A percentile compares a stretch with the other conserved stretches of the same genome.
These are phyloP conservation scores for Monochamus saltuarius DNA, from an alignment of 1,140 invertebrate genomes.

Conservation along the genomic window DNA sequence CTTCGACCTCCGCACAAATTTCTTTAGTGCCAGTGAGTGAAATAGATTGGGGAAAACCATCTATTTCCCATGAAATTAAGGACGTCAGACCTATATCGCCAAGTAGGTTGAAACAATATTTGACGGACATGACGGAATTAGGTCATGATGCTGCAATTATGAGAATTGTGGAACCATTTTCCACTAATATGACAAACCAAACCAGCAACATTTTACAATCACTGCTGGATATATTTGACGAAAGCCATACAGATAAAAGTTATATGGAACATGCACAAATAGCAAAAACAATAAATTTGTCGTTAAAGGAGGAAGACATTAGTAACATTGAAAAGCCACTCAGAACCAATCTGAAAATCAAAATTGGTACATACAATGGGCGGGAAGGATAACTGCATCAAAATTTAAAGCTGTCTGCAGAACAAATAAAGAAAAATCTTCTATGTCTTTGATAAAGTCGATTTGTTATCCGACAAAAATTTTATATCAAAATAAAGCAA, in stretches of 20 bases:
- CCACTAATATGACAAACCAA: not conserved
- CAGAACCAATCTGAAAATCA: conserved; percentile 1
- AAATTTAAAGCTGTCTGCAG: conserved; percentile 13
- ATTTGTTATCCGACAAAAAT: conserved; percentile 14
- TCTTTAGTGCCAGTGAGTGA: conserved; percentile 10
- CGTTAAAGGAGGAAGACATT: not conserved
- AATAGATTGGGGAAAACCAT: conserved; percentile 12
- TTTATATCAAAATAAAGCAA: conserved; percentile 2
- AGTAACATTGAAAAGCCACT: not conserved
- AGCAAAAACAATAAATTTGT: not conserved
- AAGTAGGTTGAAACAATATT: not conserved
- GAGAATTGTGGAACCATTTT: conserved; percentile 9
- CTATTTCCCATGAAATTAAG: conserved; percentile 4
- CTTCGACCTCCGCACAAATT: conserved; percentile 5
- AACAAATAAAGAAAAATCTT: conserved; percentile 14
- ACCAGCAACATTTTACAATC: not conserved
- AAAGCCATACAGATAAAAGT: not conserved
- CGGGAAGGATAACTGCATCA: conserved; percentile 19
- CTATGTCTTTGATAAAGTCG: conserved; percentile 9
- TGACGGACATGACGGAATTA: conserved; percentile 5
- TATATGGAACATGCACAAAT: not conserved
- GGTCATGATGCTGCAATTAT: conserved; percentile 10
- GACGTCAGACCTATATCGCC: not conserved
- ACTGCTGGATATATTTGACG: conserved; percentile 7
- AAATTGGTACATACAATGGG: conserved; percentile 4